Evolutionary conservation across 2,113 vertebrate genomes (phyloP), one percentile per base, ranked within the genome.

Genomic region (Steatornis caripensis): DNA sequence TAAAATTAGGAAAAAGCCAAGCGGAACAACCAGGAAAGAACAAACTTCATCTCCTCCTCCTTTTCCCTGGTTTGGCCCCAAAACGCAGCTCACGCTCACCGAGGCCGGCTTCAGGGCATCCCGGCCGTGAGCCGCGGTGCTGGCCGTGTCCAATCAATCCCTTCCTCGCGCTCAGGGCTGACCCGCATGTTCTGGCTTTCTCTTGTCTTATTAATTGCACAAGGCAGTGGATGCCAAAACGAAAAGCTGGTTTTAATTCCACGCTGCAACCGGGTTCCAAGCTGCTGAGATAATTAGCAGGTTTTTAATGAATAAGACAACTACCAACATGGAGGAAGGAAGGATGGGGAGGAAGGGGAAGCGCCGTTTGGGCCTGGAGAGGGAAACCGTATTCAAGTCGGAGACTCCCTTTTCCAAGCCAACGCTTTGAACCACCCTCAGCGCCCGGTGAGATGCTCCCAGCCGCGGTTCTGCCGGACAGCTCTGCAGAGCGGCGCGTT

Each of bases 161-260:
- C 5, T 46, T 85, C 87, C 45, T 34, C 10, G 10, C 41, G 21
- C 84, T 34, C 32, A 3, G 2, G 32, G 49, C 90, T 84, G 93
- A 94, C 95, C 95, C 2, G 3, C 23, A 15, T 74, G 78, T 83
- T 90, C 93, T 90, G 92, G 95, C 84, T 96, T 80, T 77, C 70
- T 93, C 87, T 88, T 7, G 21, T 51, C 89, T 83, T 60, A 69
- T 85, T 95, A 94, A 97, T 96, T 91, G 88, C 84, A 85, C 2
- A 6, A 69, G 70, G 70, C 1, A 2, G 34, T 37, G 78, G 70
- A 70, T 95, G 96, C 96, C 96, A 97, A 93, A 80, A 94, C 0
- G 60, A 95, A 95, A 93, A 89, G 92, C 95, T 93, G 95, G 79
- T 92, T 91, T 93, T 89, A 49, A 95, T 96, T 95, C 77, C 86